Evolutionary conservation across 2,797 vertebrate genomes (phyloP).

Genomic region (Cichlasoma orientale): DNA sequence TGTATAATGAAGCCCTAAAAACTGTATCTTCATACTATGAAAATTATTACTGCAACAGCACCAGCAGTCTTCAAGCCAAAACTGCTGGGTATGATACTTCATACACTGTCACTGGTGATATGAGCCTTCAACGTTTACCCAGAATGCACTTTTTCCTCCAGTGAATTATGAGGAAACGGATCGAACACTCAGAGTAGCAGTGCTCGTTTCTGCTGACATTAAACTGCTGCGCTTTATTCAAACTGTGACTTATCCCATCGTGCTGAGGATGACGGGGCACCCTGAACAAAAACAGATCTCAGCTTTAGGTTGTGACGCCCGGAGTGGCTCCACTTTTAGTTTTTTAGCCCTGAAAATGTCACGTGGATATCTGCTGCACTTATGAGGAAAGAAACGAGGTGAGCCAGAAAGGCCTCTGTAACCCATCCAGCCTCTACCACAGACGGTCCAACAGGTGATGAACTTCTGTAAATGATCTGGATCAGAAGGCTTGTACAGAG

Average conservation of each 20-base stretch:
- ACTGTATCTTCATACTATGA: neutral
- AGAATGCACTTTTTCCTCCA: neutral
- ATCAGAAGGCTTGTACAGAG: neutral
- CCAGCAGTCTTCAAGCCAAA: no score
- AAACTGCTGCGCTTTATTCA: neutral
- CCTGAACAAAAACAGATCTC: fast-evolving
- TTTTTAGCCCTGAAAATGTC: neutral
- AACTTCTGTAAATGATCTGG: neutral
- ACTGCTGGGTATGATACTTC: neutral
- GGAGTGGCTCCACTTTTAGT: neutral
- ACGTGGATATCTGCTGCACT: neutral
- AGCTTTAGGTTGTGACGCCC: neutral
- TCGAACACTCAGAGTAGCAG: neutral
- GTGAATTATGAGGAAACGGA: neutral
- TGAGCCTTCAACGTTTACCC: neutral
- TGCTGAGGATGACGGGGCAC: neutral
- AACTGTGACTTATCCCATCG: neutral
- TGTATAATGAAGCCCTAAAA: neutral
- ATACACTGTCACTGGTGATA: neutral
- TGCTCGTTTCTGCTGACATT: neutral
- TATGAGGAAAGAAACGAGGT: neutral
- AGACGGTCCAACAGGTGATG: fast-evolving
- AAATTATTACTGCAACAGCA: no score
- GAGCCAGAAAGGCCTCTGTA: neutral
- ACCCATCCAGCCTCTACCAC: neutral